Base-by-base conservation (phyloP, 2,797 vertebrate genomes). In the Micromesistius poutassou region DNA sequence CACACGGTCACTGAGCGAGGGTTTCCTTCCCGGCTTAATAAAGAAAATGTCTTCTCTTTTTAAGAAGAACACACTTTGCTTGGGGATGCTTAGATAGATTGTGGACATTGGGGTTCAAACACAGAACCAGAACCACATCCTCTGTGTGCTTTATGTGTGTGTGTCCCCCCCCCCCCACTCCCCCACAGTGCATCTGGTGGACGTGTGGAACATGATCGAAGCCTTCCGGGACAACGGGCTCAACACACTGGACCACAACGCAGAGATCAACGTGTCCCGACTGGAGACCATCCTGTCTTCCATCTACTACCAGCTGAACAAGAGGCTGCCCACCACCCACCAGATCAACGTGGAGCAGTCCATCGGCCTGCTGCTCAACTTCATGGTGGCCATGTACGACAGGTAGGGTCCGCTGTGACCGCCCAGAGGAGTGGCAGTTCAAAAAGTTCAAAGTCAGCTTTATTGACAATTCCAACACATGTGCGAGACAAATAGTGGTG, bases 121-220 rank as follows among this genome's bases (percentile, higher is more conserved):
- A 12, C 40, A 42, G 40, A 42, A 13, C 40, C 14, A 13, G 40
- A 42, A 38, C 9, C 36, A 38, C 36, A 38, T 38, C 36, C 36
- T 10, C 36, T 10, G 36, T 38, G 36, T 38, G 36, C 36, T 38
- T 38, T 38, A 38, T 38, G 36, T 10, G 36, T 38, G 36, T 38
- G 33, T 35, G 5, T 9, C 38, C 38, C 40, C 38, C 38, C 38
- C 38, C 50, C 19, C 50, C 50, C 25, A 10, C 10, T 30, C 30
- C 12, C 55, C 71, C 71, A 1, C 79, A 99, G 98, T 99, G 86
- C 97, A 99, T 82, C 96, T 99, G 16, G 97, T 99, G 79, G 98
- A 99, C 72, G 98, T 99, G 87, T 99, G 97, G 98, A 99, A 99
- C 81, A 97, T 99, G 97, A 98, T 99, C 3, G 98, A 99, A 94